phyloP scores from a whole-genome alignment of 2,888 invertebrate genomes.

The Plebejus anna region DNA sequence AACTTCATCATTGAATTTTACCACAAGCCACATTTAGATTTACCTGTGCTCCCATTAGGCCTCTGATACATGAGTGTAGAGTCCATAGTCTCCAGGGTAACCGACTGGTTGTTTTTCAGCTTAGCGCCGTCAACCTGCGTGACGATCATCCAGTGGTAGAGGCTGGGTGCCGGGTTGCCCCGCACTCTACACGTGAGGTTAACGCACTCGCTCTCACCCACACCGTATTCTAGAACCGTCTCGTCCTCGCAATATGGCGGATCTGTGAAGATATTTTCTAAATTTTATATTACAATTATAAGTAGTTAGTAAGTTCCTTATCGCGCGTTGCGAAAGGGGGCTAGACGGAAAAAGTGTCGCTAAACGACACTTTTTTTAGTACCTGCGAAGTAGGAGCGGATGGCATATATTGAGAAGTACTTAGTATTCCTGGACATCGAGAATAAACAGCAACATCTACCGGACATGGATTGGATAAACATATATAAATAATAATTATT shows the following conservation, averaged over 20 bases:
- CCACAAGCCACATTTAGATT: too few relatives aligned
- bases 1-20: too few relatives aligned
- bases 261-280: constrained; percentile 44
- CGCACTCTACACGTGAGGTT: constrained; percentile 63
- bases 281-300: not conserved
- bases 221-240: constrained; percentile 54
- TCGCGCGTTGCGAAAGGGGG: too few relatives aligned
- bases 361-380: too few relatives aligned
- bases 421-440: too few relatives aligned
- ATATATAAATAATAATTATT: too few relatives aligned
- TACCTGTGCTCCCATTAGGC: constrained; percentile 56
- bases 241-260: constrained; percentile 62
- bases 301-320: too few relatives aligned
- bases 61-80: constrained; percentile 53
- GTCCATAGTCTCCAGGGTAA: constrained; percentile 51
- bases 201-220: constrained; percentile 57
- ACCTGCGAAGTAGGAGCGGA: too few relatives aligned
- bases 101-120: constrained; percentile 45
- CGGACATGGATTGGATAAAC: too few relatives aligned
- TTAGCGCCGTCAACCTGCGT: constrained; percentile 51
- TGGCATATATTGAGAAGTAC: too few relatives aligned
- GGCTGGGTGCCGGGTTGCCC: constrained; percentile 54
- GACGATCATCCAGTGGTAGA: constrained; percentile 62
- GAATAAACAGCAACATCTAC: too few relatives aligned
- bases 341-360: too few relatives aligned